Conservation (phyloP, 2,113 vertebrate species). For the Coryphaenoides rupestris region DNA sequence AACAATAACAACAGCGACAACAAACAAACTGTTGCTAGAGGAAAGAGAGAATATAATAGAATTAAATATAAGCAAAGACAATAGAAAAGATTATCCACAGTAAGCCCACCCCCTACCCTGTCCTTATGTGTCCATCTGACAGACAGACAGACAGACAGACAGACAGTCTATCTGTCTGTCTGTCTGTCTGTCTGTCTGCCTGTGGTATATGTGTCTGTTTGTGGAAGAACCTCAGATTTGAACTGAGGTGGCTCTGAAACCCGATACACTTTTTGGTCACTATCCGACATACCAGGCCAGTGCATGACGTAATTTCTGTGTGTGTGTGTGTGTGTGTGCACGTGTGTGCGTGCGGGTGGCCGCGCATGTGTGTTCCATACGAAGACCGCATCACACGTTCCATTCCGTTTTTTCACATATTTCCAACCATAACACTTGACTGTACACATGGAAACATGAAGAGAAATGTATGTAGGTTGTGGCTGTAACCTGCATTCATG, state of each 20-base stretch:
- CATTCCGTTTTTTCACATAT: too few relatives aligned
- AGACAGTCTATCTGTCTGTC: not conserved
- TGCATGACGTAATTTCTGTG: slow-evolving; percentile 32
- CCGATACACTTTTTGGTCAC: slow-evolving; percentile 38
- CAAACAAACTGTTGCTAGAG: too few relatives aligned
- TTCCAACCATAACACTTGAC: too few relatives aligned
- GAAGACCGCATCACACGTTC: too few relatives aligned
- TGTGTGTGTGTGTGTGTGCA: slow-evolving; percentile 21
- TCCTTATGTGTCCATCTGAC: too few relatives aligned
- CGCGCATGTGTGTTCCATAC: not conserved
- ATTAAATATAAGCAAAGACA: not conserved
- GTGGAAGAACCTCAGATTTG: slow-evolving; percentile 22
- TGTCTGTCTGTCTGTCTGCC: not conserved
- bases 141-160: too few relatives aligned
- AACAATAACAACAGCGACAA: too few relatives aligned
- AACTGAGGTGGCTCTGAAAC: slow-evolving; percentile 38
- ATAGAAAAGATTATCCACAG: not conserved
- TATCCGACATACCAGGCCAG: slow-evolving; percentile 34
- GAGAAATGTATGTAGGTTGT: too few relatives aligned
- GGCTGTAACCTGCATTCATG: not conserved
- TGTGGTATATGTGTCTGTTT: slow-evolving; percentile 5
- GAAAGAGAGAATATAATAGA: not conserved
- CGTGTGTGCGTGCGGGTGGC: not conserved
- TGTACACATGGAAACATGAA: too few relatives aligned
- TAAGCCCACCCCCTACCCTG: too few relatives aligned